These are phyloP conservation scores for Sceloporus undulatus DNA, from an alignment of 2,113 vertebrate species.

Conservation along the genomic window DNA sequence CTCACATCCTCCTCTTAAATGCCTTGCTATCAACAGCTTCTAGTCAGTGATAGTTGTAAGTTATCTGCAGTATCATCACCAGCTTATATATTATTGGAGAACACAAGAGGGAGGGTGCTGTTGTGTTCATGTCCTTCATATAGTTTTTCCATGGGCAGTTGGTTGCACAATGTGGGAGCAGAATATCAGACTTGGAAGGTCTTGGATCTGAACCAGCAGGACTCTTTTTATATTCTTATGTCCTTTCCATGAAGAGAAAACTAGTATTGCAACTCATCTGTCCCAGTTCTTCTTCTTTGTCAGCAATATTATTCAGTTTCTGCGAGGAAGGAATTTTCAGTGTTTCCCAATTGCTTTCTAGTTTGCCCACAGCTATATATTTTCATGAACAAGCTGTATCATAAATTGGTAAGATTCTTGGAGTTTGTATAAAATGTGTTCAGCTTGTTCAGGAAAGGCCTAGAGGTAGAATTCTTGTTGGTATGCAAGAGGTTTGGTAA, in stretches of 20 bases:
- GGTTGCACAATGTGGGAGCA: not conserved
- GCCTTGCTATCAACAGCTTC: not conserved
- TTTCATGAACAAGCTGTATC: not conserved
- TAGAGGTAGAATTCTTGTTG: not conserved
- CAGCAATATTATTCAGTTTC: not conserved
- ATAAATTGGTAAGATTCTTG: constrained; percentile 11
- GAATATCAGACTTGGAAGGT: not conserved
- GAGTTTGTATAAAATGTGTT: not conserved
- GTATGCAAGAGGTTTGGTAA: not conserved
- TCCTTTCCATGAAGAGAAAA: not conserved
- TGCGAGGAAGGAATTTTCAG: not conserved
- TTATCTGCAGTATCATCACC: not conserved
- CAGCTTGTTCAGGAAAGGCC: not conserved
- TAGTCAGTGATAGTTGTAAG: not conserved
- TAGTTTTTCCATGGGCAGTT: too few relatives aligned
- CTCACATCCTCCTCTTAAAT: not conserved
- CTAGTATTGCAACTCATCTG: not conserved
- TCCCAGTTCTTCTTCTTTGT: not conserved
- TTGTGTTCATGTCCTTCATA: not conserved
- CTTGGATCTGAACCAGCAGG: not conserved
- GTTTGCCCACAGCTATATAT: constrained; percentile 10
- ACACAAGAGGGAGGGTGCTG: not conserved
- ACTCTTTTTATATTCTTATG: not conserved
- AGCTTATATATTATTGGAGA: not conserved
- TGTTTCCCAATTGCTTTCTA: not conserved